Base-by-base conservation (phyloP, 2,113 vertebrate genomes). In the Syngnathoides biaculeatus region DNA sequence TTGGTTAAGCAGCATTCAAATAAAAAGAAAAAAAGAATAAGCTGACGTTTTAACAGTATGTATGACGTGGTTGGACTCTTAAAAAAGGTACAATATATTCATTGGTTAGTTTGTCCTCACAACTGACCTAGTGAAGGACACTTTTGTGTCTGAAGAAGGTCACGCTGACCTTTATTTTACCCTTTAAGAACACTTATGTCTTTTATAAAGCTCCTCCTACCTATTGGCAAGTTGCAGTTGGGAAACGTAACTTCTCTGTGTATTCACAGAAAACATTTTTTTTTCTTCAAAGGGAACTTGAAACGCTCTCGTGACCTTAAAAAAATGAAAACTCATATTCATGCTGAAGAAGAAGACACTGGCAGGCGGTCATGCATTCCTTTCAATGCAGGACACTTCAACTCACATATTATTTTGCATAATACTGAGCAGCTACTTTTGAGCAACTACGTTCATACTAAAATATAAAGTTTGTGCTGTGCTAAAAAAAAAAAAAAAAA, bases 61-160 rank as follows among this genome's bases (percentile, higher is more conserved):
- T 30, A 4, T 30, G 26, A 17, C 26, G 26, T 1, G 30, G 17
- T 11, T 19, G 9, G 7, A 42, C 20, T 30, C 4, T 61, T 1
- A 4, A 14, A 22, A 12, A 17, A 0, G n/a, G 0, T 11, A n/a
- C n/a, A n/a, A n/a, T n/a, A 5, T 50, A 22, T 50, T 50, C 19
- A 11, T 11, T 39, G 13, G 38, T 24, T 69, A 10, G 38, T 12
- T 17, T 0, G 24, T 56, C 22, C 15, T 48, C 20, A 35, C 24
- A 73, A 0, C 20, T 83, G 82, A 87, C 87, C 86, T 87, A 80
- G 72, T 77, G 69, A 85, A 83, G 82, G 84, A 76, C 84, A 76
- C 35, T 10, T 15, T 30, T 1, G 1, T 0, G 2, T 12, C 42
- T 26, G 14, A n/a, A 24, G 1, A 15, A 27, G 12, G 26, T 60